Conservation (phyloP, 2,113 vertebrate genomes). For the Scomber scombrus region DNA sequence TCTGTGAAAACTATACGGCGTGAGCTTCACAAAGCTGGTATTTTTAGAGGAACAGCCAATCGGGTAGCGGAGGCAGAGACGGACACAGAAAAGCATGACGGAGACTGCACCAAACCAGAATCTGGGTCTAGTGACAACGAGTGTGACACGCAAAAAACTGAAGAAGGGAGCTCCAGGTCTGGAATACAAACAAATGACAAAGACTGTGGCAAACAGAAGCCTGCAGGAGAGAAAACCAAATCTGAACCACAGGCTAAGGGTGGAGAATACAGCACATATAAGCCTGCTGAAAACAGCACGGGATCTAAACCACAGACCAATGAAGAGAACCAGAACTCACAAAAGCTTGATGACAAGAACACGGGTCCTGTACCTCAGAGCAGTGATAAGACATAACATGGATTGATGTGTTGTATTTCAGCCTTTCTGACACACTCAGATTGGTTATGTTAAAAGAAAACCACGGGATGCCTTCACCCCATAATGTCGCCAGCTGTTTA, state of each 20-base stretch:
- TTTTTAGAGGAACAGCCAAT: constrained; percentile 32
- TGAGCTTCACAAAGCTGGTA: constrained; percentile 56
- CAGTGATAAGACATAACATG: background rate
- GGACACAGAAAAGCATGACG: background rate
- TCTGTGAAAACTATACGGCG: constrained; percentile 49
- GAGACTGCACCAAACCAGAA: background rate
- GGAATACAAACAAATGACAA: background rate
- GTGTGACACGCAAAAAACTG: background rate
- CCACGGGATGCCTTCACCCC: background rate
- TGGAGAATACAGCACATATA: background rate
- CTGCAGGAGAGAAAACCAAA: background rate
- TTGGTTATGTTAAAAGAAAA: background rate
- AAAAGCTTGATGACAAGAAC: background rate
- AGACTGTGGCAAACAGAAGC: background rate
- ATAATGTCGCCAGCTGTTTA: background rate
- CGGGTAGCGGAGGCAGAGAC: background rate
- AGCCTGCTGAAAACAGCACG: background rate
- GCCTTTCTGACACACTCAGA: background rate
- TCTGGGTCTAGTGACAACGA: background rate
- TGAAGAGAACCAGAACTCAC: background rate
- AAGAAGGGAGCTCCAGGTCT: background rate
- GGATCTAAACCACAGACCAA: background rate
- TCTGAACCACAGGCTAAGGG: background rate
- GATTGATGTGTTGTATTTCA: background rate
- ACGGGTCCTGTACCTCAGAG: background rate